Conservation (phyloP, 2,113 vertebrate genomes). For the Sapayoa aenigma region DNA sequence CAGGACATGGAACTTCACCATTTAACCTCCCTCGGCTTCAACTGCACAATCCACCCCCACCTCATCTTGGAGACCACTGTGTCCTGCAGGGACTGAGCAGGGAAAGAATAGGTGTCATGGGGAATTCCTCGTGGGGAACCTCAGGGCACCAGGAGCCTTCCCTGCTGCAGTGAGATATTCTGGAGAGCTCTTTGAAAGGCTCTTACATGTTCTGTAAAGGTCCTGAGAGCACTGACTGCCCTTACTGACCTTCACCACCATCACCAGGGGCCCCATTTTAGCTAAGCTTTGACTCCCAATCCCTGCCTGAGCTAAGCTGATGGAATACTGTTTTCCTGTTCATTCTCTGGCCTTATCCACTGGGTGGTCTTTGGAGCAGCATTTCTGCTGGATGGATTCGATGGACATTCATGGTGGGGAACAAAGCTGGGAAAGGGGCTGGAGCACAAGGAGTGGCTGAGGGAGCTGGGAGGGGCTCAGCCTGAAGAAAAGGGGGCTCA, state of each 20-base stretch:
- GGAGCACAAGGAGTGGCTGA: not conserved
- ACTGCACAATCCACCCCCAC: not conserved
- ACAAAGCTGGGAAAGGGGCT: not conserved
- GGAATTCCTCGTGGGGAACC: not conserved
- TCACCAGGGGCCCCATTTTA: not conserved
- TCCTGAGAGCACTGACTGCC: not conserved
- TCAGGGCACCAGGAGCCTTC: not conserved
- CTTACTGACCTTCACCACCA: not conserved
- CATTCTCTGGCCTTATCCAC: not conserved
- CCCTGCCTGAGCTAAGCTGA: not conserved
- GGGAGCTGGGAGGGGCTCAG: not conserved
- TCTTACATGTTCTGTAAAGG: fast-evolving
- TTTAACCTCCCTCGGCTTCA: not conserved
- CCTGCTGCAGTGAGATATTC: not conserved
- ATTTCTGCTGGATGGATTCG: not conserved
- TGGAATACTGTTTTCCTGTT: not conserved
- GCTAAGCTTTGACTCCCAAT: not conserved
- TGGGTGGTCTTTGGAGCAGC: not conserved
- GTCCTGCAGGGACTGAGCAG: not conserved
- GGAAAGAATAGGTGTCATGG: no score
- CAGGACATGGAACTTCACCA: not conserved
- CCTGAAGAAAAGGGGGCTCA: not conserved
- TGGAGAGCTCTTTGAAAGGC: not conserved
- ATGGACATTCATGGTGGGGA: fast-evolving
- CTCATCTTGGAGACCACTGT: fast-evolving